phyloP scores from a whole-genome alignment of 2,888 invertebrate genomes.

The Sphaeridia pumilis region DNA sequence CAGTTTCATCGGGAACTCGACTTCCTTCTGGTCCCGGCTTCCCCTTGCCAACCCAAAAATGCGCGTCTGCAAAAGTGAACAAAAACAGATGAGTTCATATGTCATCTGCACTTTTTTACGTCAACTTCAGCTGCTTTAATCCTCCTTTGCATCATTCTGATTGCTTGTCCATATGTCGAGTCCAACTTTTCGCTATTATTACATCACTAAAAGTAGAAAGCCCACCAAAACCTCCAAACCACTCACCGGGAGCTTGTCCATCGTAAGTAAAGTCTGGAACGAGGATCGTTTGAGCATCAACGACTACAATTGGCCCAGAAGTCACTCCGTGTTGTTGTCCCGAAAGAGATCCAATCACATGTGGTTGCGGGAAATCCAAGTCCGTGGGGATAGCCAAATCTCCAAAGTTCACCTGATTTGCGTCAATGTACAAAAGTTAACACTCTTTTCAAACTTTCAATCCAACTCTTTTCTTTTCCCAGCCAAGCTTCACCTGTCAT shows the following conservation, averaged over 20 bases:
- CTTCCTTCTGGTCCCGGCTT: constrained; percentile 71
- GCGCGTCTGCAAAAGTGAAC: constrained; percentile 72
- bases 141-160: no score
- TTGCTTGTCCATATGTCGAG: no score
- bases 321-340: constrained; percentile 66
- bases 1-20: constrained; percentile 82
- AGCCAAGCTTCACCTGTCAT: no score
- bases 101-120: not conserved
- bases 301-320: constrained; percentile 76
- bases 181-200: no score
- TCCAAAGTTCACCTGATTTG: constrained; percentile 66
- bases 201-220: no score
- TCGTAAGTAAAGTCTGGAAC: constrained; percentile 84
- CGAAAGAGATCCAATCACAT: constrained; percentile 59
- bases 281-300: constrained; percentile 83
- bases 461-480: no score
- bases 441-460: no score
- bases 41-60: constrained; percentile 85
- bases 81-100: not conserved
- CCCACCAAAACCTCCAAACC: no score
- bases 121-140: no score
- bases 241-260: constrained; percentile 77
- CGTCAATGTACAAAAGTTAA: no score
- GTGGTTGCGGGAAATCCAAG: constrained; percentile 71
- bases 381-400: constrained; percentile 66